Evolutionary conservation across 2,797 vertebrate species (phyloP).

Genomic region (Nyctibius grandis): DNA sequence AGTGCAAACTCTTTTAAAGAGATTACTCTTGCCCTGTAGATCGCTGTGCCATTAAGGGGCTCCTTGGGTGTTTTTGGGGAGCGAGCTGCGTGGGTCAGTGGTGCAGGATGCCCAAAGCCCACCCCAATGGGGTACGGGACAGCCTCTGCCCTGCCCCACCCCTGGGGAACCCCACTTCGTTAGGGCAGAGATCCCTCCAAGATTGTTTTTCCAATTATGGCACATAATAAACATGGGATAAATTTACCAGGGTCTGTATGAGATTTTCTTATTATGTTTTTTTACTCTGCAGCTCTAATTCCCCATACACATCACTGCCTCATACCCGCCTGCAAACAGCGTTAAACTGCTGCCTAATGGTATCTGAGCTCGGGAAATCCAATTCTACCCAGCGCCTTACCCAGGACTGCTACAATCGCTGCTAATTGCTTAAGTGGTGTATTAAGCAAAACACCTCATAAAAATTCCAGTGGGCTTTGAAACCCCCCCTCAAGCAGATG

Average conservation of each 20-base stretch:
- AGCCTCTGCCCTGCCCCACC: not conserved
- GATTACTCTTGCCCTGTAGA: not conserved
- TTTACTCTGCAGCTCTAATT: not conserved
- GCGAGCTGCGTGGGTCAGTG: not conserved
- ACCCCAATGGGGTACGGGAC: not conserved
- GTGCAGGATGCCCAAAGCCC: not conserved
- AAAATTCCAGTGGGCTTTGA: constrained; percentile 33
- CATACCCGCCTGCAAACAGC: not conserved
- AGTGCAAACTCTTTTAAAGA: not conserved
- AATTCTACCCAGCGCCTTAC: constrained; percentile 2
- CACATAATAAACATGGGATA: not conserved
- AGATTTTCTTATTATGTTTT: not conserved
- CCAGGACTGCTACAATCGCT: not conserved
- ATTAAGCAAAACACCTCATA: constrained; percentile 39
- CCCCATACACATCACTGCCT: not conserved
- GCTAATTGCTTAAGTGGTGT: constrained; percentile 45
- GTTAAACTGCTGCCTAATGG: not conserved
- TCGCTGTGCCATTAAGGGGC: not conserved
- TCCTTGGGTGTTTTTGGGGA: not conserved
- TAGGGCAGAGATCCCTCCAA: not conserved
- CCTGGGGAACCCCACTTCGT: not conserved
- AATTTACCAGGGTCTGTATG: not conserved
- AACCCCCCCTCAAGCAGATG: not conserved
- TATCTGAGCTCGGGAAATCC: constrained; percentile 38
- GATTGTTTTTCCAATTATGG: not conserved